Conservation (phyloP, 2,113 vertebrate species). For the Elephas maximus region DNA sequence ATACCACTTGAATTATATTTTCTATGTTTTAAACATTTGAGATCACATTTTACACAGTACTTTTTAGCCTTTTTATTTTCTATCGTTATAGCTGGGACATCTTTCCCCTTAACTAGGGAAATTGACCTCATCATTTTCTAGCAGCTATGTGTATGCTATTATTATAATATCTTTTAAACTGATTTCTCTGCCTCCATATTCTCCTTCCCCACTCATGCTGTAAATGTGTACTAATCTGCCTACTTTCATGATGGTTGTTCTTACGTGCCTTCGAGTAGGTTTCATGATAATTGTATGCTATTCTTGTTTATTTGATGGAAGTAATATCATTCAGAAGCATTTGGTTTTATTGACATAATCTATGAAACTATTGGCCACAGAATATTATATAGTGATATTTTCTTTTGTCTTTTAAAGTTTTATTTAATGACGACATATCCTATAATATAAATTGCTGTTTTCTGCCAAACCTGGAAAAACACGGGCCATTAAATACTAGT, state of each 20-base stretch:
- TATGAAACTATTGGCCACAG: slow-evolving; percentile 5
- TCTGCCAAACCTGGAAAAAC: slow-evolving; percentile 85
- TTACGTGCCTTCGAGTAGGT: too few species aligned
- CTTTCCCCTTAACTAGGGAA: background rate
- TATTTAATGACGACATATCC: slow-evolving; percentile 73
- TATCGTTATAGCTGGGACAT: background rate
- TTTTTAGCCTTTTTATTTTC: background rate
- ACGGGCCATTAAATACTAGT: slow-evolving; percentile 81
- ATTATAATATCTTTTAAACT: background rate
- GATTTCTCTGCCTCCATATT: slow-evolving; percentile 36
- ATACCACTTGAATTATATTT: background rate
- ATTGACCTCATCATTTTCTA: background rate
- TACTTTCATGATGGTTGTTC: background rate
- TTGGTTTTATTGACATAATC: slow-evolving; percentile 23
- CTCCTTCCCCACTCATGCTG: background rate
- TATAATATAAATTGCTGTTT: slow-evolving; percentile 78
- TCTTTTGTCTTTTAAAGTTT: slow-evolving; percentile 67
- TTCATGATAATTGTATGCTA: slow-evolving; percentile 9
- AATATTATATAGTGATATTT: slow-evolving; percentile 46
- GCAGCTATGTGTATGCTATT: background rate
- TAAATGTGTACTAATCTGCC: slow-evolving; percentile 35
- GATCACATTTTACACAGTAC: background rate
- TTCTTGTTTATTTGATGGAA: slow-evolving; percentile 53
- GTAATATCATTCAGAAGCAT: slow-evolving; percentile 21
- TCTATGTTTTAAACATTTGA: background rate